Conservation (phyloP, 2,797 vertebrate species). For the Anniella stebbinsi region DNA sequence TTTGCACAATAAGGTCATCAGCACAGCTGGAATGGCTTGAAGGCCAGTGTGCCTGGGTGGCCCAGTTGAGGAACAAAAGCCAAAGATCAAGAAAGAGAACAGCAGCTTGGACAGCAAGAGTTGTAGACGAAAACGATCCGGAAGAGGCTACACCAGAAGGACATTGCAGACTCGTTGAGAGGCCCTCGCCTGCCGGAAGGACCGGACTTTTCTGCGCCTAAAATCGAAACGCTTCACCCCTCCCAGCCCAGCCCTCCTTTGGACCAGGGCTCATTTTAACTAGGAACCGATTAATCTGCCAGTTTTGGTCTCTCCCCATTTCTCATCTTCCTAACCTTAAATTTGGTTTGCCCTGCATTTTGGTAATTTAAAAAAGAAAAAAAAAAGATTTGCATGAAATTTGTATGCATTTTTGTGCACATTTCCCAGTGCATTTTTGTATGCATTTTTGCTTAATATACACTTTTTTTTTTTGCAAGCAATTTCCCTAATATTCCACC, state of each 20-base stretch:
- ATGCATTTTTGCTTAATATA: too few relatives aligned
- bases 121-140: not conserved
- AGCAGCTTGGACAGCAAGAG: not conserved
- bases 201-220: not conserved
- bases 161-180: not conserved
- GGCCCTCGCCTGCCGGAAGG: not conserved
- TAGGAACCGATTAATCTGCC: too few relatives aligned
- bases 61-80: not conserved
- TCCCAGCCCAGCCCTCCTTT: not conserved
- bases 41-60: constrained; percentile 35
- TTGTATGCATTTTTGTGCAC: too few relatives aligned
- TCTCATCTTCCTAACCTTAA: too few relatives aligned
- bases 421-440: too few relatives aligned
- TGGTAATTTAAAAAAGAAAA: too few relatives aligned
- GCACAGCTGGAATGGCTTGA: constrained; percentile 25
- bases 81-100: not conserved
- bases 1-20: not conserved
- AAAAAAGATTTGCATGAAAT: too few relatives aligned
- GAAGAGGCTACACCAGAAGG: not conserved
- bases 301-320: too few relatives aligned
- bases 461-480: too few relatives aligned
- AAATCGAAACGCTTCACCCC: not conserved
- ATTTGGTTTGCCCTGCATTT: too few relatives aligned
- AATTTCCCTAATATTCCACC: too few relatives aligned
- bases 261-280: not conserved